Conservation (phyloP, 2,797 vertebrate genomes). For the Hozukius guyotensis region DNA sequence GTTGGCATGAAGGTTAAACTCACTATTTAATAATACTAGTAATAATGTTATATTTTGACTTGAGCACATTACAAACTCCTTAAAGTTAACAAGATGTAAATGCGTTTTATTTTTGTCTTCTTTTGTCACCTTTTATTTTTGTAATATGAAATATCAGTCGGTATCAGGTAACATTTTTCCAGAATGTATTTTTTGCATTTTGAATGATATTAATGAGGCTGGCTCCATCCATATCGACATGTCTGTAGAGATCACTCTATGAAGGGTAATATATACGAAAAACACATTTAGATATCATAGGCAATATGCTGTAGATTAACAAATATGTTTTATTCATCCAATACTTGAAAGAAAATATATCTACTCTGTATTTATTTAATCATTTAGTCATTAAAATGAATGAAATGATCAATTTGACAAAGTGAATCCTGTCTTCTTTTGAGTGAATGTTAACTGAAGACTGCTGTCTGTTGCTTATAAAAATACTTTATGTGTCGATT, state of each 20-base stretch:
- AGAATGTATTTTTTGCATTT: constrained; percentile 48
- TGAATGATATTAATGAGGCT: constrained; percentile 12
- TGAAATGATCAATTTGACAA: constrained; percentile 35
- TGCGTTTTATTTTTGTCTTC: not conserved
- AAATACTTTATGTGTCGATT: not conserved
- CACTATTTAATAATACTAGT: not conserved
- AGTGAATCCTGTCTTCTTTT: constrained; percentile 29
- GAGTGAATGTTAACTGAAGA: not conserved
- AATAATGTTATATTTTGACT: constrained; percentile 13
- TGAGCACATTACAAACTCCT: constrained; percentile 2
- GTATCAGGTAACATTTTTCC: constrained; percentile 28
- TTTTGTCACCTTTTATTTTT: constrained; percentile 10
- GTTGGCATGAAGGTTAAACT: constrained; percentile 9
- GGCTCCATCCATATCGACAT: constrained; percentile 8
- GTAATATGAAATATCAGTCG: not conserved
- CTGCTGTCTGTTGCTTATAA: not conserved
- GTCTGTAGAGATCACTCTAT: constrained; percentile 1
- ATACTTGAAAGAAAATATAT: constrained; percentile 62
- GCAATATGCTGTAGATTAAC: constrained; percentile 44
- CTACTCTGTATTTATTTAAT: constrained; percentile 50
- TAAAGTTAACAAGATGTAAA: not conserved
- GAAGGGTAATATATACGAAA: constrained; percentile 29
- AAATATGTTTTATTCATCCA: constrained; percentile 44
- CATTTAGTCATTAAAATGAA: constrained; percentile 47
- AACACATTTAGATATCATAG: constrained; percentile 30